Conservation (phyloP, 2,888 invertebrate genomes). For the Tachina grossa region DNA sequence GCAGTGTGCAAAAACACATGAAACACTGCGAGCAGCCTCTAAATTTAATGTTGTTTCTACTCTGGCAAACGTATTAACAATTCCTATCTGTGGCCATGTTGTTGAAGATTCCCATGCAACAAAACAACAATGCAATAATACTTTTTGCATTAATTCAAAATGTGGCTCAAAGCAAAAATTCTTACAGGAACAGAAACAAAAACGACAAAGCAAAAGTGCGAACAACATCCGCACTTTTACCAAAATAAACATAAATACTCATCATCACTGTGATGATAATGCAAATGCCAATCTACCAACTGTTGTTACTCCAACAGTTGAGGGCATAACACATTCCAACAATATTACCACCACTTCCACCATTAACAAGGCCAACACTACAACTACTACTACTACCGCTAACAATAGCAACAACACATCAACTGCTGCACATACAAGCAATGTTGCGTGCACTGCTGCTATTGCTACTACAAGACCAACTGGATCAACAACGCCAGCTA, state of each 20-base stretch:
- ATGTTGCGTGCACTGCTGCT: slow-evolving; percentile 18
- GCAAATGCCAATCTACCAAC: not conserved
- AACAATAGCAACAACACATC: slow-evolving; percentile 34
- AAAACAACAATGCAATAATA: slow-evolving; percentile 64
- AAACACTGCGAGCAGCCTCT: slow-evolving; percentile 17
- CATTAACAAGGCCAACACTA: slow-evolving; percentile 55
- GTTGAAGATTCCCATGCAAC: slow-evolving; percentile 51
- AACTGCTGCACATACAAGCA: slow-evolving; percentile 1
- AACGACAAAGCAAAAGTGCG: slow-evolving; percentile 58
- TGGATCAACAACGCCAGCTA: slow-evolving; percentile 51
- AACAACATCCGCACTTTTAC: slow-evolving; percentile 55
- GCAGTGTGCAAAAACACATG: slow-evolving; percentile 20
- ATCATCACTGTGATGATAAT: slow-evolving; percentile 22
- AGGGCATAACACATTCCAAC: slow-evolving; percentile 24
- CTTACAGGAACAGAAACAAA: slow-evolving; percentile 55
- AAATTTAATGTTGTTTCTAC: slow-evolving; percentile 7
- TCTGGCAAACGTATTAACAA: slow-evolving; percentile 46
- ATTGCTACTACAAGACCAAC: slow-evolving; percentile 36
- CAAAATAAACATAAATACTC: slow-evolving; percentile 50
- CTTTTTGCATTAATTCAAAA: slow-evolving; percentile 70
- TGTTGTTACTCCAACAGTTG: slow-evolving; percentile 27
- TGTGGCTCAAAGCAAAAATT: slow-evolving; percentile 70
- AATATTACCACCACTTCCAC: slow-evolving; percentile 48
- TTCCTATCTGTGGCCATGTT: slow-evolving; percentile 46
- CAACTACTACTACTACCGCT: slow-evolving; percentile 8